Conservation (phyloP, 2,888 invertebrate genomes). For the Plebejus melissa region DNA sequence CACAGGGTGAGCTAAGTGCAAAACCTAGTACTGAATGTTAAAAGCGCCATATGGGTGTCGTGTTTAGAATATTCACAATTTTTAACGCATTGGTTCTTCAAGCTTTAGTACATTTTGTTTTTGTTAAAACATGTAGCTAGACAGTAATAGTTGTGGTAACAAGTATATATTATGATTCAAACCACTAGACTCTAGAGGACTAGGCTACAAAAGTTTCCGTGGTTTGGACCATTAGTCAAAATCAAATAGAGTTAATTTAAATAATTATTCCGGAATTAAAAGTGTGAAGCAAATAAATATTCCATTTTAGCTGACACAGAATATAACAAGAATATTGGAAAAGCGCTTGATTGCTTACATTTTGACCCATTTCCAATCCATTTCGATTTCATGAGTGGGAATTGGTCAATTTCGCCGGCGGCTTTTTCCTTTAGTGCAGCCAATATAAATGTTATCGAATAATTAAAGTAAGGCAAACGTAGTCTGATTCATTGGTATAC, state of each 20-base stretch:
- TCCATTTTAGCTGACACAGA: background rate
- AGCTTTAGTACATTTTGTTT: background rate
- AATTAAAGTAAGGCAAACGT: background rate
- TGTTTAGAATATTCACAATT: background rate
- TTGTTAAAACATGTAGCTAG: background rate
- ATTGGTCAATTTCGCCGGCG: background rate
- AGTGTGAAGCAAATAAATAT: background rate
- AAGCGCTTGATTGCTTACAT: constrained; percentile 11
- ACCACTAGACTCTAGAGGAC: too few species aligned
- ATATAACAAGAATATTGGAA: constrained; percentile 1
- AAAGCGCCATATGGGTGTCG: background rate
- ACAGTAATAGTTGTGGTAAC: too few species aligned
- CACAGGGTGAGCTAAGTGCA: constrained; percentile 49
- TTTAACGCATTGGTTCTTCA: background rate
- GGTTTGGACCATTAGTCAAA: too few species aligned
- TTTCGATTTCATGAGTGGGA: constrained; percentile 9
- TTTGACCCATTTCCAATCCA: constrained; percentile 13
- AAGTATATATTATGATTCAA: too few species aligned
- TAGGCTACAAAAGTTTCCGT: too few species aligned
- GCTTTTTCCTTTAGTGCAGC: background rate
- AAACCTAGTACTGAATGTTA: constrained; percentile 53
- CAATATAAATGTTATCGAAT: background rate
- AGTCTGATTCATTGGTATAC: background rate
- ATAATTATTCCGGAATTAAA: background rate
- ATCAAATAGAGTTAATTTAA: background rate